Percentiles rank a stretch among this genome's conserved stretches.
These are phyloP conservation scores for Pipistrellus kuhlii DNA, from an alignment of 2,797 vertebrate species.

Conservation along the genomic window DNA sequence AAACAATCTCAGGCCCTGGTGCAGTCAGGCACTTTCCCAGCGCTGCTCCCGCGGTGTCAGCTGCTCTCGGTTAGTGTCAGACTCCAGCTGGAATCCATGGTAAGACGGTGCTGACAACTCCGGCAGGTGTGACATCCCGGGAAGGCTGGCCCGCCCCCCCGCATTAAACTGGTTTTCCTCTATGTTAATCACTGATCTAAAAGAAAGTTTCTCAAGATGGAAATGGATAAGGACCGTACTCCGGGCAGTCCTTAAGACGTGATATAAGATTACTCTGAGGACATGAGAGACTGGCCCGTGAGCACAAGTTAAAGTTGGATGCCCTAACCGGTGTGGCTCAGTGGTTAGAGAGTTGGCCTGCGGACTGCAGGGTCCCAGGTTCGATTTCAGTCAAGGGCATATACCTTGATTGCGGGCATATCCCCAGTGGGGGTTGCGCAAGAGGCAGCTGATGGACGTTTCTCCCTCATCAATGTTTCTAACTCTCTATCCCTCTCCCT, in stretches of 20 bases:
- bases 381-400: too few species aligned
- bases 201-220: too few species aligned
- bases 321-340: too few species aligned
- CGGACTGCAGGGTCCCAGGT: too few species aligned
- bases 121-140: background rate
- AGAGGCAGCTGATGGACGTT: too few species aligned
- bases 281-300: background rate
- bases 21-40: background rate
- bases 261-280: background rate
- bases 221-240: too few species aligned
- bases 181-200: too few species aligned
- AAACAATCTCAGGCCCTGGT: background rate
- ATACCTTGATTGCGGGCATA: too few species aligned
- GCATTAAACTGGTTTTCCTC: background rate
- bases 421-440: too few species aligned
- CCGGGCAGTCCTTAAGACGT: background rate
- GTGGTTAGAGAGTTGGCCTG: too few species aligned
- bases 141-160: background rate
- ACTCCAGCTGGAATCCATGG: background rate
- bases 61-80: background rate
- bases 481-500: too few species aligned
- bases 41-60: background rate
- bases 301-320: background rate
- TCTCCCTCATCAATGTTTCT: too few species aligned
- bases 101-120: conserved; percentile 27